Evolutionary conservation across 1,140 invertebrate species (phyloP).

Genomic region (Cotesia chilonis): DNA sequence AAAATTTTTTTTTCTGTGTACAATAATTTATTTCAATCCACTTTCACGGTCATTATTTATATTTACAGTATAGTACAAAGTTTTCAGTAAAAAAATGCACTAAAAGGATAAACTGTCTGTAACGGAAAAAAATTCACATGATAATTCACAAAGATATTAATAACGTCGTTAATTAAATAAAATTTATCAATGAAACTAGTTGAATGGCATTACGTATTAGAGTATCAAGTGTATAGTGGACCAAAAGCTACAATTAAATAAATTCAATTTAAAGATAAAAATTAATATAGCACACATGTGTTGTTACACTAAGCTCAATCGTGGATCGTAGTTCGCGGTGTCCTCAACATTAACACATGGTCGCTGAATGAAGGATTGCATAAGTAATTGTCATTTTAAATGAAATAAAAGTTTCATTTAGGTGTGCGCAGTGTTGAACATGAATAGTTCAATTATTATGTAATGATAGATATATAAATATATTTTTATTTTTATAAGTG

Average conservation of each 20-base stretch:
- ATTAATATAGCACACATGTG: not conserved
- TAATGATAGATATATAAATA: constrained; percentile 10
- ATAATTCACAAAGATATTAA: no score
- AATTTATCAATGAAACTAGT: no score
- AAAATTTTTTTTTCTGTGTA: no score
- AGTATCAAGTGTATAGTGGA: no score
- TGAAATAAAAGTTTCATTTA: constrained; percentile 44
- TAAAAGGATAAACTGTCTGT: no score
- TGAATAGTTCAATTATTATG: constrained; percentile 35
- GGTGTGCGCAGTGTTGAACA: constrained; percentile 22
- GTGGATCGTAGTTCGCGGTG: not conserved
- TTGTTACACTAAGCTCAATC: not conserved
- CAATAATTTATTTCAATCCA: no score
- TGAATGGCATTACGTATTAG: no score
- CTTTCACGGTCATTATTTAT: no score
- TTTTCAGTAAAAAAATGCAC: no score
- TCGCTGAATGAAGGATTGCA: constrained; percentile 44
- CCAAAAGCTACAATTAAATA: not conserved
- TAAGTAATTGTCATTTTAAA: constrained; percentile 57
- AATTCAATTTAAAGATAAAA: constrained; percentile 1
- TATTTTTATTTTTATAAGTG: constrained; percentile 19
- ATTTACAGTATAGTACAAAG: no score
- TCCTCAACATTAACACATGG: constrained; percentile 12
- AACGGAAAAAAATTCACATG: no score
- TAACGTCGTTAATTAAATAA: no score